Evolutionary conservation across 2,888 invertebrate genomes (phyloP), one percentile per base, ranked within the genome.

Genomic region (Drosophila tanythrix): DNA sequence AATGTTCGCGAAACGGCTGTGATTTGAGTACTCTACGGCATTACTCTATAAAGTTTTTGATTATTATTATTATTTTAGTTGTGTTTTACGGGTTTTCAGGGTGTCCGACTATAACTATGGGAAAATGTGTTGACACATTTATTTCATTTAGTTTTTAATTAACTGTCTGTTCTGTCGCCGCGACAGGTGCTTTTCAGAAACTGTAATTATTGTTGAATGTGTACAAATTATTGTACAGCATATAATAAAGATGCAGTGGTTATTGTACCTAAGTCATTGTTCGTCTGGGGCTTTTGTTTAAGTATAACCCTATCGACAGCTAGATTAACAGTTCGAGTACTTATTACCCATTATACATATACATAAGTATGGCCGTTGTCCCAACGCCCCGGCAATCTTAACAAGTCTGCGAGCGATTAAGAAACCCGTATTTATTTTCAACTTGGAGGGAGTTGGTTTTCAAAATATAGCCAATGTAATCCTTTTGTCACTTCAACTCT

Each of bases 331-430:
- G 53, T 53, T 61, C 50, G 46, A 73, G 68, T 61, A 55, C 68
- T 64, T 48, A 46, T n/a, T 73, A 35, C 35, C 29, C 31, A 48
- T 33, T 40, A 15, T 48, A 25, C 15, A 33, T 52, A 46, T 29
- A 40, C 43, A 38, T 27, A 25, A 25, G 18, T 27, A 13, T 63
- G 65, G 50, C 43, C 51, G 61, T 61, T 46, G 63, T 64, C 36
- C 27, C 40, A 48, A 33, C n/a, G 72, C 29, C 29, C 7, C 29
- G 72, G 68, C 78, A 88, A 88, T 83, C 83, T 80, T 56, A 65
- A 70, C 57, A 70, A 58, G 89, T 88, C 73, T 75, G 71, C 61
- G 69, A 21, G 69, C 81, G 89, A 83, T 83, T 86, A 88, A 75
- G 46, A n/a, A 59, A 40, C 36, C 43, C 29, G 43, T 25, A 18